Conservation (phyloP, 2,113 vertebrate species). For the Rhinoderma darwinii region DNA sequence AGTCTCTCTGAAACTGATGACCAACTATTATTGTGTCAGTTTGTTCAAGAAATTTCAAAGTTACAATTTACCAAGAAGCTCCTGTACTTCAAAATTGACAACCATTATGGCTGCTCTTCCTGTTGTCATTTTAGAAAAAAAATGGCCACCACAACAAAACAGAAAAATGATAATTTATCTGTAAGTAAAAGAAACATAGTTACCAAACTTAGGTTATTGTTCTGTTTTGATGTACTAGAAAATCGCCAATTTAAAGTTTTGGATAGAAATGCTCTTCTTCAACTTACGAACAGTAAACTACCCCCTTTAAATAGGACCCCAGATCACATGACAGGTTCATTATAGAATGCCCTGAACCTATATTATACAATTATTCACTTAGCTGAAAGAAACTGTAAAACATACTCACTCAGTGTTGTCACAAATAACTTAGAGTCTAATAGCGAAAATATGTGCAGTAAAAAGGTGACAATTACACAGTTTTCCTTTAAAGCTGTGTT, state of each 20-base stretch:
- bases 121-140: too few relatives aligned
- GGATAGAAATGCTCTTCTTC: background rate
- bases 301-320: background rate
- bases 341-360: background rate
- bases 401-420: background rate
- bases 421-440: constrained; percentile 1
- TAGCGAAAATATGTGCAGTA: constrained; percentile 3
- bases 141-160: too few relatives aligned
- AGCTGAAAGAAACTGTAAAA: constrained; percentile 12
- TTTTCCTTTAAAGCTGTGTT: constrained; percentile 32
- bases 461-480: background rate
- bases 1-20: too few relatives aligned
- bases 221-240: background rate
- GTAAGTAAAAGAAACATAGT: too few relatives aligned
- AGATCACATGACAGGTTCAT: background rate
- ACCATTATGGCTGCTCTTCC: too few relatives aligned
- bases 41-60: too few relatives aligned
- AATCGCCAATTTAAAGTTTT: too few relatives aligned
- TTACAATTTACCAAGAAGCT: too few relatives aligned
- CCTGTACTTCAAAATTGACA: too few relatives aligned
- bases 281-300: background rate
- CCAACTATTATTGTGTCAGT: too few relatives aligned
- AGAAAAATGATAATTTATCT: too few relatives aligned
- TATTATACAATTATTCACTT: constrained; percentile 18
- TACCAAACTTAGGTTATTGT: background rate